A percentile compares a stretch with the other conserved stretches of the same genome.
phyloP scores from a whole-genome alignment of 2,113 vertebrate species.

The Erinaceus europaeus region DNA sequence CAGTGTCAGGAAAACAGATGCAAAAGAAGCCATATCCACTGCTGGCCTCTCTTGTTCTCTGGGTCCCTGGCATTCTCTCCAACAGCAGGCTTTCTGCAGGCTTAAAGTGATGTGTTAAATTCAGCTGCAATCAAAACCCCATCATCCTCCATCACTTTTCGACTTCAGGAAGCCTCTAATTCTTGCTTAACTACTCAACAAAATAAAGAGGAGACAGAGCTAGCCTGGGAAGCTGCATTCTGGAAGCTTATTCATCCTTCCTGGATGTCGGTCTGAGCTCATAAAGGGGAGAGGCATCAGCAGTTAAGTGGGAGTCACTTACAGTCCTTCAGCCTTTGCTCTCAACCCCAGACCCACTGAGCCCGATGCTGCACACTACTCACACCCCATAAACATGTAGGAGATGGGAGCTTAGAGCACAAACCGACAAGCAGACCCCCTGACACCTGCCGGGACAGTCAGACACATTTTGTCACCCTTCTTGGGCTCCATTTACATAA shows the following conservation, averaged over 20 bases:
- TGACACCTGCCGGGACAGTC: too few species aligned
- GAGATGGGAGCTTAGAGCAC: too few species aligned
- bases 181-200: background rate
- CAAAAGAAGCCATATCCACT: background rate
- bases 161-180: background rate
- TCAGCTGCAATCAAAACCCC: background rate
- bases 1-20: background rate
- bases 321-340: background rate
- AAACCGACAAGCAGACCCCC: too few species aligned
- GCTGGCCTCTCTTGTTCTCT: background rate
- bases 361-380: background rate
- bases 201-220: background rate
- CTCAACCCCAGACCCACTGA: accelerated
- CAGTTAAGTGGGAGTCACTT: background rate
- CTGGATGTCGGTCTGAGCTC: background rate
- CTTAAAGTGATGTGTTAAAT: background rate
- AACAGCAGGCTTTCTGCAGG: background rate
- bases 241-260: background rate
- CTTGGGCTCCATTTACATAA: too few species aligned
- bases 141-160: background rate
- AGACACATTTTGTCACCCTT: too few species aligned
- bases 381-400: too few species aligned
- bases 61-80: background rate
- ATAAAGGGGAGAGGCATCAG: background rate
- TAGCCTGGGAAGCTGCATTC: background rate